Base-by-base conservation (phyloP, 2,888 invertebrate species). In the Coleophora deauratella region DNA sequence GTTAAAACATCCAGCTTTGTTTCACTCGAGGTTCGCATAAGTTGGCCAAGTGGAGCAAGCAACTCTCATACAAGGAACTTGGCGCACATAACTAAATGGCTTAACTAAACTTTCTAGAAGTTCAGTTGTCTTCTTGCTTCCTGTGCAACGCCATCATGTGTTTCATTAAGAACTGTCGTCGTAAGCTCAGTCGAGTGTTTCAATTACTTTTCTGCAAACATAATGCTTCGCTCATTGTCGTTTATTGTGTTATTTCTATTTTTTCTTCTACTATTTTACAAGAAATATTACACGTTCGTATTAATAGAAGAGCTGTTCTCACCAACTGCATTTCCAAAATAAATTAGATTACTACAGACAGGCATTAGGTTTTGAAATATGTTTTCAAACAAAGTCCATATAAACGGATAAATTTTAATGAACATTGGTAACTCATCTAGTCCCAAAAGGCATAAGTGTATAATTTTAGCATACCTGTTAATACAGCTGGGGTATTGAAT, bases 81-180 rank as follows among this genome's bases (percentile, higher is more conserved):
- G 53, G 59, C 55, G 51, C 55, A 69, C 69, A 71, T 72, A 69
- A 66, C 71, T 67, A 66, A 68, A 57, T 56, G 54, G 49, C 55
- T 57, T 47, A 42, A 56, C 57, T 57, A 58, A 69, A 67, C 66
- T 69, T n/a, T n/a, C 65, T 54, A 46, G 58, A 57, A 66, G 21
- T 21, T 21, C n/a, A 66, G 62, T 68, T 62, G 58, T 57, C 60
- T 60, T 61, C 62, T 59, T 57, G 61, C 51, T 60, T 65, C 64
- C 59, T 59, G 51, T 57, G 59, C 59, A 53, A 51, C 51, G 50
- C 46, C 48, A 61, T 64, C 66, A 62, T 70, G 68, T 68, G 62
- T 64, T 59, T 55, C 57, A 66, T 62, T 60, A 64, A 59, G 48
- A 51, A 45, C 47, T 49, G 49, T 35, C 42, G 37, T 35, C 49